These are phyloP conservation scores for Blennius ocellaris DNA, from an alignment of 2,113 vertebrate genomes.

Conservation along the genomic window DNA sequence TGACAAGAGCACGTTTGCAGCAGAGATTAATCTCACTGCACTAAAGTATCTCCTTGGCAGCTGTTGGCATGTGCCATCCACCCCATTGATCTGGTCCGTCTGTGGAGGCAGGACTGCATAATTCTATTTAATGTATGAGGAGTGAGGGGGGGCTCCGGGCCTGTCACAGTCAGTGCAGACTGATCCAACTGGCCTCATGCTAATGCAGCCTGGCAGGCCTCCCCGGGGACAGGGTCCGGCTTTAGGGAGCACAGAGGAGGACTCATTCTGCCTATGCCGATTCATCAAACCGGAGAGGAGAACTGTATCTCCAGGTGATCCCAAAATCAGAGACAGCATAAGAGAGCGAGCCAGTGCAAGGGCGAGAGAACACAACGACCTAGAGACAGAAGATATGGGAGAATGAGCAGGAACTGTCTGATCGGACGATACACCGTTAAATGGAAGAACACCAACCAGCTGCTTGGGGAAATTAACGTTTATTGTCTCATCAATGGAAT, in stretches of 20 bases:
- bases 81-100: conserved; percentile 73
- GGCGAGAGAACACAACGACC: conserved; percentile 12
- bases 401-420: conserved; percentile 23
- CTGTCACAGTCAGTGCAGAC: conserved; percentile 60
- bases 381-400: background rate
- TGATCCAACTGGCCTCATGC: conserved; percentile 65
- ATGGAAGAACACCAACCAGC: conserved; percentile 19
- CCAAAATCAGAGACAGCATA: conserved; percentile 47
- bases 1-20: conserved; percentile 60
- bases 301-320: conserved; percentile 67
- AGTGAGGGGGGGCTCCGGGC: conserved; percentile 52
- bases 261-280: conserved; percentile 67
- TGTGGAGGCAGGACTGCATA: conserved; percentile 73
- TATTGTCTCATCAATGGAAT: conserved; percentile 14
- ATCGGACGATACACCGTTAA: conserved; percentile 30
- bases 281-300: conserved; percentile 60
- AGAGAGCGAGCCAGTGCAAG: conserved; percentile 4
- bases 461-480: conserved; percentile 37
- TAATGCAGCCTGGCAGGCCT: conserved; percentile 69
- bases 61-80: conserved; percentile 71
- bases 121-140: conserved; percentile 81
- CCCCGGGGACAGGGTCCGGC: conserved; percentile 51
- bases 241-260: conserved; percentile 53
- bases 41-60: conserved; percentile 72
- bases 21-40: conserved; percentile 63